These are phyloP conservation scores for Mormyrus iriodes DNA, from an alignment of 2,113 vertebrate genomes.

Conservation along the genomic window DNA sequence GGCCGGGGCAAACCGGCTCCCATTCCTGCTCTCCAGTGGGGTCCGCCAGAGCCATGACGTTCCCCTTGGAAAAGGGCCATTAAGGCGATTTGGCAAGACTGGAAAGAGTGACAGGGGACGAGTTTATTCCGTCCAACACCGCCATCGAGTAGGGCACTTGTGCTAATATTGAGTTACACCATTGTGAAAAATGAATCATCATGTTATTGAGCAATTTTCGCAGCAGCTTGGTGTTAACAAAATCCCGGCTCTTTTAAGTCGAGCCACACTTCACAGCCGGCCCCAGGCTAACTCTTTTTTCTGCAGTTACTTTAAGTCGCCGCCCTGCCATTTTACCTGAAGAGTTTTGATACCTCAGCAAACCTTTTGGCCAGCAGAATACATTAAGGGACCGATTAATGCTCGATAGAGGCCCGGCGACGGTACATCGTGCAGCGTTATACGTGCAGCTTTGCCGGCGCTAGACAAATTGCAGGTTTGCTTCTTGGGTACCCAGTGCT, in stretches of 20 bases:
- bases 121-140: conserved; percentile 40
- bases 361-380: background rate
- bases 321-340: background rate
- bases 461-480: conserved; percentile 50
- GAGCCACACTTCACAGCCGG: background rate
- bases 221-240: conserved; percentile 14
- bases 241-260: conserved; percentile 2
- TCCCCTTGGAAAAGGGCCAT: conserved; percentile 36
- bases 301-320: background rate
- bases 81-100: conserved; percentile 35
- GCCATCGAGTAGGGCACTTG: conserved; percentile 36
- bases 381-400: background rate
- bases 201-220: conserved; percentile 37
- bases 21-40: conserved; percentile 17
- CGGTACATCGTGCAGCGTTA: conserved; percentile 42
- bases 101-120: conserved; percentile 44
- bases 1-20: conserved; percentile 10
- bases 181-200: conserved; percentile 42
- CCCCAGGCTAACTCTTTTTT: background rate
- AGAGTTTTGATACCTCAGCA: background rate
- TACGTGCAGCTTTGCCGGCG: conserved; percentile 42
- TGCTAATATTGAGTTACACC: conserved; percentile 42
- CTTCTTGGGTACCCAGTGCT: conserved; percentile 45
- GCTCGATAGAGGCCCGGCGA: background rate
- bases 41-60: conserved; percentile 19